Evolutionary conservation across 1,140 invertebrate species (phyloP), one percentile per base, ranked within the genome.

Genomic region (Drosophila triauraria): DNA sequence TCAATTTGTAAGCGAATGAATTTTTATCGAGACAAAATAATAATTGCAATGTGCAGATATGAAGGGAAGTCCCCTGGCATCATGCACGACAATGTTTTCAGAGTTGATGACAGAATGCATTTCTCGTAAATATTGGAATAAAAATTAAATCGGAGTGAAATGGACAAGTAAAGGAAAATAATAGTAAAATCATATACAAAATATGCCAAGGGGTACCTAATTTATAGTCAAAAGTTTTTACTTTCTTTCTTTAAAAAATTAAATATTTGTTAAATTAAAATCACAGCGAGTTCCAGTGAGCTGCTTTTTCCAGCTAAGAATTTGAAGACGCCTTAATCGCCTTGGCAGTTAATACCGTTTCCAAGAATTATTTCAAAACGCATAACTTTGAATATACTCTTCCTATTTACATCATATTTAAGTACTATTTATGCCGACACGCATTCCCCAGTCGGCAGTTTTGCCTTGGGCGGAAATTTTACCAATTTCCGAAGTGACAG

Each of bases 401-500:
- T 40, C 64, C 27, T 60, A 78, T 78, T 78, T 75, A 75, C 71
- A 53, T 53, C 27, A 38, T 54, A 35, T 75, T 78, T 72, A 72
- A 77, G 53, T 51, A 56, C n/a, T 60, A 78, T 78, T 78, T 77
- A 82, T 56, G 60, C 17, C 54, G 15, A 57, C 63, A 61, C 48
- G 76, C 75, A 58, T 78, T 80, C n/a, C 54, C 51, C 30, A 35
- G 38, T 30, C 46, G 44, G 62, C 58, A 58, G 57, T 27, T 56
- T 65, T 67, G 32, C 68, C 40, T 71, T 71, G 60, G 53, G 51
- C 60, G 64, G 71, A 91, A 77, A 91, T 87, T 88, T 92, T 88
- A 87, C 83, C 91, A 92, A 92, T 92, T 92, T 92, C 83, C 78
- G 77, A 85, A 76, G 86, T 92, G 91, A 92, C 91, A 92, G 84